A percentile compares a stretch with the other conserved stretches of the same genome.
Evolutionary conservation across 2,113 vertebrate genomes (phyloP).

Genomic region (Heterotilapia buettikoferi): DNA sequence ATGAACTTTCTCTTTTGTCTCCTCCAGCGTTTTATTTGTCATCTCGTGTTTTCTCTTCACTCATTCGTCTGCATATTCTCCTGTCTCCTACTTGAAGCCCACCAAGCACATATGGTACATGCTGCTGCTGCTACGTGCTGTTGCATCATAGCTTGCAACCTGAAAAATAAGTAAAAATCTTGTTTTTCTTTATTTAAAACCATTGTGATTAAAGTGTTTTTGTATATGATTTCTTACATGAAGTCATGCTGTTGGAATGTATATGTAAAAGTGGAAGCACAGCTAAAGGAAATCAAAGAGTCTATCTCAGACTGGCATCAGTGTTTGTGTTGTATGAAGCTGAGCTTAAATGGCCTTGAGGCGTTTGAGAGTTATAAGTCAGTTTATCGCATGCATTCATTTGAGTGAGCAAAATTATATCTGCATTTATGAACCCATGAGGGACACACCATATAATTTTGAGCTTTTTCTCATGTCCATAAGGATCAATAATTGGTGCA

Average conservation of each 20-base stretch:
- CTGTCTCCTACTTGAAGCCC: not conserved
- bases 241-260: not conserved
- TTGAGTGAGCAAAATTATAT: not conserved
- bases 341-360: not conserved
- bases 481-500: not conserved
- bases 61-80: not conserved
- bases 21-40: not conserved
- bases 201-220: not conserved
- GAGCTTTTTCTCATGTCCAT: not conserved
- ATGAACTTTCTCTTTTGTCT: not conserved
- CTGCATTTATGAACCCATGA: not conserved
- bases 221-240: accelerated
- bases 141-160: not conserved
- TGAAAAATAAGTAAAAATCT: not conserved
- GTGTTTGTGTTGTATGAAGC: not conserved
- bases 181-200: not conserved
- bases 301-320: not conserved
- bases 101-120: not conserved
- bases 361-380: not conserved
- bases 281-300: not conserved
- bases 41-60: not conserved
- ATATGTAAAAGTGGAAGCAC: accelerated
- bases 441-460: not conserved
- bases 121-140: not conserved
- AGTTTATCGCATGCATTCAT: not conserved